Base-by-base conservation (phyloP, 2,888 invertebrate genomes). In the Heliconius erato region DNA sequence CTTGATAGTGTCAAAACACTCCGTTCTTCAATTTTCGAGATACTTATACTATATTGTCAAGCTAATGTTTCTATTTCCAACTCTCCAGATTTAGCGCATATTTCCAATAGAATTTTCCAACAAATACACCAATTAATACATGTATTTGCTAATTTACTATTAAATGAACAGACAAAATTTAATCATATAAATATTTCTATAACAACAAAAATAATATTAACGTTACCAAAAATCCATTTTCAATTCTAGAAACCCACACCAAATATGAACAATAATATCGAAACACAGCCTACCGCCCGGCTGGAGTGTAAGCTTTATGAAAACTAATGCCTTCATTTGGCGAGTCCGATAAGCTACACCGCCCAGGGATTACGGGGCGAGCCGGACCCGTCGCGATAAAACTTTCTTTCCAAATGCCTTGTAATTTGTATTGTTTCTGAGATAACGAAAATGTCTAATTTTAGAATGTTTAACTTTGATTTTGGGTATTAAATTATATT, bases 291-390 rank as follows among this genome's bases (percentile, higher is more conserved):
- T 65, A 76, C 74, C 63, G 19, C 68, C 79, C 63, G 82, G 81
- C 40, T 90, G 89, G 93, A 93, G 93, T 93, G 93, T 94, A 91
- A 88, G 94, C 93, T 94, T 95, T 95, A 95, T 95, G 95, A 94
- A 95, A 95, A 95, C 95, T 94, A 95, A 95, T 95, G 95, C 95
- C 94, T 95, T 95, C 94, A 95, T 95, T 95, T 94, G 94, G 93
- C 92, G 91, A 91, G 90, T 84, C 91, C 93, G 94, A 95, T 95
- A 95, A 95, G 95, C 94, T 91, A 92, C 92, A 94, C 93, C 94
- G 91, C 92, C 93, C 94, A 93, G 91, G 94, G 94, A 94, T 95
- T 95, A 95, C 92, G 91, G 88, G 77, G 71, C 82, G 80, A 88
- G 87, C 86, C 88, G 88, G 90, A 88, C 89, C 89, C 89, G 87